These are phyloP conservation scores for Gracilinanus agilis DNA, from an alignment of 2,113 vertebrate species.

Conservation along the genomic window DNA sequence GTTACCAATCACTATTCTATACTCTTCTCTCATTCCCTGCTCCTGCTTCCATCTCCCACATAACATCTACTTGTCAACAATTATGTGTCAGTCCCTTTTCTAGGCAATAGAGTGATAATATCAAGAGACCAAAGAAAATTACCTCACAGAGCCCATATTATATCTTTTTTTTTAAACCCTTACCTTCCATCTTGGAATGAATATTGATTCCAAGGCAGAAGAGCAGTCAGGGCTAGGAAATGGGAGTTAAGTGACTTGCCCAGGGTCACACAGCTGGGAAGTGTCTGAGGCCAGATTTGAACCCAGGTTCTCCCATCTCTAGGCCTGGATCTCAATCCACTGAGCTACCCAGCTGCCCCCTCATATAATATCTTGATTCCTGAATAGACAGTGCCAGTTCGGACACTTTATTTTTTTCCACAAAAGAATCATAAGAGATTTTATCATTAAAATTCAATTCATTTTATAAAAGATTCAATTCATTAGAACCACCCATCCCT, in stretches of 20 bases:
- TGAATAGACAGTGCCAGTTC: neutral
- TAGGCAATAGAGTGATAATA: neutral
- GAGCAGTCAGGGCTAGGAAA: no score
- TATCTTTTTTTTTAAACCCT: no score
- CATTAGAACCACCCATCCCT: neutral
- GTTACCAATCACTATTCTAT: neutral
- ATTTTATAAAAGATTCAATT: neutral
- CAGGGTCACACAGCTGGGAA: no score
- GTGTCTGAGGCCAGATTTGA: no score
- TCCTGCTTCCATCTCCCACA: neutral
- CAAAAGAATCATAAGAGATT: neutral
- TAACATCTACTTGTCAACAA: neutral
- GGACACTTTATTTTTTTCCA: neutral
- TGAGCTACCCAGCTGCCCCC: no score
- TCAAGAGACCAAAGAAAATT: neutral
- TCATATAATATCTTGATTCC: neutral
- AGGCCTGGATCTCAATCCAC: no score
- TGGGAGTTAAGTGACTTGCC: no score
- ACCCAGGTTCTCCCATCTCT: no score
- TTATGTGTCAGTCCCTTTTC: neutral
- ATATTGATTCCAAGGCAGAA: no score
- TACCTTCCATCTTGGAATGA: no score
- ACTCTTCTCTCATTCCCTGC: neutral
- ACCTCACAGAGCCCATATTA: neutral
- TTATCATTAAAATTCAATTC: neutral